Base-by-base conservation (phyloP, 2,113 vertebrate species). In the Chaenogobius annularis region DNA sequence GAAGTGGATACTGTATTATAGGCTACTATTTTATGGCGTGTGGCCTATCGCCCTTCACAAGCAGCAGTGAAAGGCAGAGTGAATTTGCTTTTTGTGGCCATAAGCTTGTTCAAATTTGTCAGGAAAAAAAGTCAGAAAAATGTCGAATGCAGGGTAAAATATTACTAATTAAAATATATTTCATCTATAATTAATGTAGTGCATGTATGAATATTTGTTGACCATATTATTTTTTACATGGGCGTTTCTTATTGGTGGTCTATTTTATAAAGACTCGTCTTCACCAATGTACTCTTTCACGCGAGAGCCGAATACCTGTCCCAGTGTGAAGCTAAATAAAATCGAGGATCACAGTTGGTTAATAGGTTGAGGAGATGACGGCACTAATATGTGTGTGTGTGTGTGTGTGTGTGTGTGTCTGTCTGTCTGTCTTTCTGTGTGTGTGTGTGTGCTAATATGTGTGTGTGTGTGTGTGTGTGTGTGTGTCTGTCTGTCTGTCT, bases 291-390 rank as follows among this genome's bases (percentile, higher is more conserved):
- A 1, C 46, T 81, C 77, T 77, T 82, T 77, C 77, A 48, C 40
- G 66, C 71, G 67, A 40, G 40, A 15, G 0, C 19, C 17, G 26
- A 54, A 65, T 52, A 50, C 8, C 0, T 73, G 54, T 74, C 68
- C 66, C 69, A 66, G 7, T 5, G 67, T 92, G 94, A 92, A 91
- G 92, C 92, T 93, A 63, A 73, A 79, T 58, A 65, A 52, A 58
- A 94, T 92, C 92, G 91, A 92, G 92, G 95, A 94, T 89, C 94
- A 90, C 89, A 90, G 66, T 68, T 77, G 73, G 76, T 59, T 15
- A 31, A 92, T 93, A 90, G 90, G 91, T 94, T 95, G 95, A 94
- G 94, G 94, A 95, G 95, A 95, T 95, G 94, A 94, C 95, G 95
- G 92, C 93, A 93, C 92, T 95, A 94, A 96, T 97, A 95, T 95